Percentiles rank a stretch among this genome's conserved stretches.
These are phyloP conservation scores for Scleropages formosus DNA, from an alignment of 2,797 vertebrate species.

Conservation along the genomic window DNA sequence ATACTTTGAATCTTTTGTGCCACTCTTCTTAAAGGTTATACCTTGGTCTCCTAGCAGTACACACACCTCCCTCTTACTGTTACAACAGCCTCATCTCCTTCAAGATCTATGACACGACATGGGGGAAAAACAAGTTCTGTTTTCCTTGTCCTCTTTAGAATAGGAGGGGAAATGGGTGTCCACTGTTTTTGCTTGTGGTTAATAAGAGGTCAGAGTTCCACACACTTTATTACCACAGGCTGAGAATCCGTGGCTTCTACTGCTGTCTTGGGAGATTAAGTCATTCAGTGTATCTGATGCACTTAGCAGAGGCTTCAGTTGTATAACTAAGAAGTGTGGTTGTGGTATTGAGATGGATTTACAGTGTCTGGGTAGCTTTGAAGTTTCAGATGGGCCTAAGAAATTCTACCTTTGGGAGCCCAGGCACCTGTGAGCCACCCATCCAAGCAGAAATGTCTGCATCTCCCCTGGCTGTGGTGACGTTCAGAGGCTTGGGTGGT, in stretches of 20 bases:
- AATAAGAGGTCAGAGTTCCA: neutral
- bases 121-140: conserved; percentile 15
- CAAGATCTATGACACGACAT: neutral
- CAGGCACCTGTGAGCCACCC: neutral
- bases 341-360: too few relatives aligned
- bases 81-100: neutral
- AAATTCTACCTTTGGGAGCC: neutral
- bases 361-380: neutral
- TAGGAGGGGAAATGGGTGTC: neutral
- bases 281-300: neutral
- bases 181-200: neutral
- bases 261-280: neutral
- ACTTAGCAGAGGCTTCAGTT: too few relatives aligned
- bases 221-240: neutral
- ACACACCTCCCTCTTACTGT: neutral
- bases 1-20: neutral
- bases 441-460: too few relatives aligned
- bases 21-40: conserved; percentile 28
- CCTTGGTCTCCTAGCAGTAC: neutral
- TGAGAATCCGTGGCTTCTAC: neutral
- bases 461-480: too few relatives aligned
- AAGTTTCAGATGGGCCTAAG: neutral
- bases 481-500: too few relatives aligned
- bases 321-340: neutral
- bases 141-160: neutral